Percentiles rank a stretch among this genome's conserved stretches.
These are phyloP conservation scores for Terrapene triunguis DNA, from an alignment of 2,113 vertebrate genomes.

Conservation along the genomic window DNA sequence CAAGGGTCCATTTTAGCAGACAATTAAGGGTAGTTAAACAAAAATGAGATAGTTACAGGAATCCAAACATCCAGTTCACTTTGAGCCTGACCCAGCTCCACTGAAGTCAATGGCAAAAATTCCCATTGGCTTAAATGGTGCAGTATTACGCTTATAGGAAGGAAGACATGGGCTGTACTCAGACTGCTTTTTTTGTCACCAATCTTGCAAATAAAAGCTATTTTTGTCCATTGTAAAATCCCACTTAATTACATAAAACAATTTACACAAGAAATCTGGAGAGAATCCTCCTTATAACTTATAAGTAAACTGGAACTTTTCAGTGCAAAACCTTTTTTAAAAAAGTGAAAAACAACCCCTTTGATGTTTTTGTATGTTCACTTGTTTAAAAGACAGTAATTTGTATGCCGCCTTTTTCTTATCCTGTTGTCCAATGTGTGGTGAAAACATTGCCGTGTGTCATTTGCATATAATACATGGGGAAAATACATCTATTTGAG, in stretches of 20 bases:
- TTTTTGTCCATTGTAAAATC: constrained; percentile 16
- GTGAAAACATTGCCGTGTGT: constrained; percentile 44
- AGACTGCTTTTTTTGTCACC: background rate
- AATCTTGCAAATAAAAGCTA: background rate
- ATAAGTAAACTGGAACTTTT: constrained; percentile 41
- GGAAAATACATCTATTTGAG: background rate
- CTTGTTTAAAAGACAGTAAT: background rate
- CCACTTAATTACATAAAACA: constrained; percentile 24
- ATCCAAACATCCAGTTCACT: background rate
- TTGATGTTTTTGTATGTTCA: background rate
- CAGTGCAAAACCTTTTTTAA: background rate
- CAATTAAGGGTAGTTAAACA: background rate
- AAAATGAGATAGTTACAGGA: background rate
- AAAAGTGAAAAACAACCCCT: background rate
- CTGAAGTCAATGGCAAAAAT: background rate
- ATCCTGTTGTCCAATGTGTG: background rate
- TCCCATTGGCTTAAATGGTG: background rate
- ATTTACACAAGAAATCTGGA: constrained; percentile 44
- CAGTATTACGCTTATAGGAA: background rate
- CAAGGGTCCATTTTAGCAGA: rapidly evolving
- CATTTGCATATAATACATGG: background rate
- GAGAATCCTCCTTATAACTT: constrained; percentile 44
- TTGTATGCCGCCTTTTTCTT: constrained; percentile 7
- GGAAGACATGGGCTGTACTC: constrained; percentile 4
- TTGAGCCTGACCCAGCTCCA: background rate